Evolutionary conservation across 2,797 vertebrate genomes (phyloP).

Genomic region (Sebastes vulpes): DNA sequence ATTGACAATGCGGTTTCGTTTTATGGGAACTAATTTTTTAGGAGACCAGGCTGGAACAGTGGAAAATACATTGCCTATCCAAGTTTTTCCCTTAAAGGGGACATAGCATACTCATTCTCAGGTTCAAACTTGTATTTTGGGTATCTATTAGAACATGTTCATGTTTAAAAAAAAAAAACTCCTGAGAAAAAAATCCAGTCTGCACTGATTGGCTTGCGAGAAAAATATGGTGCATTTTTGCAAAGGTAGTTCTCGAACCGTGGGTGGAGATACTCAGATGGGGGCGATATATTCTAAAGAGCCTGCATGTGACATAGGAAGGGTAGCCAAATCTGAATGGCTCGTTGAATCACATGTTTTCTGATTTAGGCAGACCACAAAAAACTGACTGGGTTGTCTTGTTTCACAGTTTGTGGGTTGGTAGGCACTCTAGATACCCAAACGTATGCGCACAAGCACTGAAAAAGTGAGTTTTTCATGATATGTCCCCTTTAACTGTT

Average conservation of each 20-base stretch:
- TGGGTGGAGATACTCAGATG: too few species aligned
- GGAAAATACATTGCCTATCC: neutral
- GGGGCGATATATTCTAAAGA: neutral
- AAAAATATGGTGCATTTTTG: neutral
- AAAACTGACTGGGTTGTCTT: too few species aligned
- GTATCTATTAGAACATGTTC: neutral
- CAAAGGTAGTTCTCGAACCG: neutral
- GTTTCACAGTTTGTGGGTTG: neutral
- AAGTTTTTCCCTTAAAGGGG: neutral
- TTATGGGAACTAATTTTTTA: too few species aligned
- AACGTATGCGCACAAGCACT: neutral
- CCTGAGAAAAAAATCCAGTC: too few species aligned
- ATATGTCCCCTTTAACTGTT: neutral
- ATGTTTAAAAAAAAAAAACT: neutral
- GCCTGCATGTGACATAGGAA: neutral
- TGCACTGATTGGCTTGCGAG: too few species aligned
- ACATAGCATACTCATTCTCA: neutral
- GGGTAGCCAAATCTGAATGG: neutral
- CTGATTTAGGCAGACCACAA: too few species aligned
- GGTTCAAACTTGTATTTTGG: neutral
- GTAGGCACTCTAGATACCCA: neutral
- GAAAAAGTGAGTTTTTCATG: neutral
- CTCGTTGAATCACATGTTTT: neutral
- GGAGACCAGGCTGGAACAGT: too few species aligned
- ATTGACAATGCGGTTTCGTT: too few species aligned